Base-by-base conservation (phyloP, 2,888 invertebrate species). In the Dinocampus coccinellae region DNA sequence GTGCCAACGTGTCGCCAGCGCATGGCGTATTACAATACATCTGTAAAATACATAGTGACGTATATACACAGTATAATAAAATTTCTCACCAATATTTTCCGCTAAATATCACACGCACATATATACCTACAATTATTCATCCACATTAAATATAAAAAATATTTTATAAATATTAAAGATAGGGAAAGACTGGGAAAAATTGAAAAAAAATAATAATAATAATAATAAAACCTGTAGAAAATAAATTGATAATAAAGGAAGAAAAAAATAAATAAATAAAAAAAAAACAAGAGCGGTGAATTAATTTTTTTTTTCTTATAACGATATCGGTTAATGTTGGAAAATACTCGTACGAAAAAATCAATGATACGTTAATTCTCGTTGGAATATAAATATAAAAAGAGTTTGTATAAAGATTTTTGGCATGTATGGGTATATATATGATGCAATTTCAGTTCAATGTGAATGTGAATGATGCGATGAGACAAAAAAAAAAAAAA, bases 1-100 rank as follows among this genome's bases (percentile, higher is more conserved):
- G 70, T 69, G 69, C 62, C 69, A 69, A 69, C 39, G 57, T 70
- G 70, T 65, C 70, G 70, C 26, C 52, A 39, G 60, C 33, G 22
- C 47, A n/a, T 16, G 58, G 60, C 64, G 63, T 70, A 65, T 70
- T 70, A 70, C 70, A 52, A 58, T 34, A n/a, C 47, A 36, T 60
- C 34, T 11, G 60, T 47, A 69, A 70, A 65, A 60, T 65, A 60
- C 70, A 65, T n/a, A 70, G 47, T 58, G 47, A 64, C 42, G 63
- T 29, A 55, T 29, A 36, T 11, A n/a, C 16, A 3, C 7, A 16
- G 39, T 39, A 1, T 16, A 47, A 47, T 47, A 47, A 47, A 61
- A 24, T 24, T 33, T 9, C 22, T 61, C 36, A 39, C 61, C 4
- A 36, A 70, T 70, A 52, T 42, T 26, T 10, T 7, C n/a, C 26